phyloP scores from a whole-genome alignment of 2,888 invertebrate species.

The Xylota sylvarum region DNA sequence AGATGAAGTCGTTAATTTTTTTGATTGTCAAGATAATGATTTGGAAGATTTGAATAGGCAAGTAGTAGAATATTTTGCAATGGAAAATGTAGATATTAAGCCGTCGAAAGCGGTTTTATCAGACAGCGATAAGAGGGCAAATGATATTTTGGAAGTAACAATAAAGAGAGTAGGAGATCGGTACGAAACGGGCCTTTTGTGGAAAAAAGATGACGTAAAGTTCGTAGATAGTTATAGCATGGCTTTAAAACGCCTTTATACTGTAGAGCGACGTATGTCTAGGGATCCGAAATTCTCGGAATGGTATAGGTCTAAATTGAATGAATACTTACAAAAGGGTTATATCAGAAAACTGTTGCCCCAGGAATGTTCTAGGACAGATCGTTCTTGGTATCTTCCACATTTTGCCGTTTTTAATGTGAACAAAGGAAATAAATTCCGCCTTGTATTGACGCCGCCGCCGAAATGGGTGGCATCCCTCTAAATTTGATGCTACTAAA shows the following conservation, averaged over 20 bases:
- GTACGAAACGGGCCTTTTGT: constrained; percentile 27
- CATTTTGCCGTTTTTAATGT: not conserved
- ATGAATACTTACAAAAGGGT: constrained; percentile 11
- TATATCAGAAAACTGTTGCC: constrained; percentile 7
- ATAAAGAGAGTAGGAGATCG: constrained; percentile 10
- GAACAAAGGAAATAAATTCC: not conserved
- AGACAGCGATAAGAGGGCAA: constrained; percentile 13
- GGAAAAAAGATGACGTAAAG: not conserved
- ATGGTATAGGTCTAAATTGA: constrained; percentile 10
- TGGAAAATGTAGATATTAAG: constrained; percentile 13
- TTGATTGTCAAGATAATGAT: constrained; percentile 7
- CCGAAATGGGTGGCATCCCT: not conserved
- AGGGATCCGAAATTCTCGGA: not conserved
- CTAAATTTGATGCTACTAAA: not conserved
- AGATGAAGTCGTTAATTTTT: constrained; percentile 13
- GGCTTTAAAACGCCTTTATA: not conserved
- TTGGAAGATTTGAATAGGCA: constrained; percentile 6
- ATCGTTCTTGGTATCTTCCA: constrained; percentile 8
- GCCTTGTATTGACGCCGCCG: not conserved
- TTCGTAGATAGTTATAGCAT: constrained; percentile 19
- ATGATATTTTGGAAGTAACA: constrained; percentile 15
- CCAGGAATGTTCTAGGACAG: not conserved
- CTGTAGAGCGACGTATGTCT: constrained; percentile 9
- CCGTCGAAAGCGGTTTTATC: constrained; percentile 1
- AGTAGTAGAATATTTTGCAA: constrained; percentile 22